phyloP scores from a whole-genome alignment of 2,113 vertebrate genomes.

The rat (Rattus norvegicus) region GRCr8 NC_086029.1:86821501-86822000 shows the following conservation, averaged over 20 bases:
- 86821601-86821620: not conserved
- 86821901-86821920: conserved; percentile 28
- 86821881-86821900: conserved; percentile 27
- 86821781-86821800: not conserved
- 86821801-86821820: not conserved
- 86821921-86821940: not conserved
- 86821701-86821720: not conserved
- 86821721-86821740: not conserved
- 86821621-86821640: not conserved
- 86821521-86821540: not conserved
- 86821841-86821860: conserved; percentile 10
- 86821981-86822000: not conserved
- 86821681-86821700: not conserved
- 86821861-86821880: not conserved
- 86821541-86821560: not conserved
- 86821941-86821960: conserved; percentile 31
- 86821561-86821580: not conserved
- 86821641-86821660: not conserved
- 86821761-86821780: not conserved
- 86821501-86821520: not conserved
- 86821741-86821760: conserved; percentile 8
- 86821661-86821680: not conserved
- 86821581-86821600: not conserved
- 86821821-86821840: conserved; percentile 18
- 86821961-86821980: conserved; percentile 47